These are phyloP conservation scores for Nowickia ferox DNA, from an alignment of 2,888 invertebrate species.

Conservation along the genomic window DNA sequence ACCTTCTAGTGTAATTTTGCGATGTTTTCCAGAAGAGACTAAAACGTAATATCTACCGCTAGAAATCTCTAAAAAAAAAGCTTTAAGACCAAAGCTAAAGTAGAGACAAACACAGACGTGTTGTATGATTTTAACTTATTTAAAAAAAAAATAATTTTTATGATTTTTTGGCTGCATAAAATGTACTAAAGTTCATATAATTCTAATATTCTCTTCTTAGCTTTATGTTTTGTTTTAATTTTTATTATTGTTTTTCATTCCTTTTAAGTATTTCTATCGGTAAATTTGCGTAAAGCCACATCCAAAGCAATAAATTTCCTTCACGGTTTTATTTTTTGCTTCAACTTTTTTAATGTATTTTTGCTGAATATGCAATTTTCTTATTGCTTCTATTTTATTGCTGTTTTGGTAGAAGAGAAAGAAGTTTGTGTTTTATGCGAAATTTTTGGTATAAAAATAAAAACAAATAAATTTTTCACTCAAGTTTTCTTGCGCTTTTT, in stretches of 20 bases:
- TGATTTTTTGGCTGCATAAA: background rate
- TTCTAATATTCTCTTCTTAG: background rate
- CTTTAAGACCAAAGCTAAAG: background rate
- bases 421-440: slow-evolving; percentile 9
- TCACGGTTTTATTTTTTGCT: background rate
- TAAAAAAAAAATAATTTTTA: background rate
- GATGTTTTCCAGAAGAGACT: too few species aligned
- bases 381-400: slow-evolving; percentile 15
- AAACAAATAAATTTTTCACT: background rate
- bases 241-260: slow-evolving; percentile 53
- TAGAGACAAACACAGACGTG: slow-evolving; percentile 32
- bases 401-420: slow-evolving; percentile 17
- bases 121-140: slow-evolving; percentile 4
- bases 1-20: too few species aligned
- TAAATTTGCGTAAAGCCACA: slow-evolving; percentile 75
- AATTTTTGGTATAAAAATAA: background rate
- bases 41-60: too few species aligned
- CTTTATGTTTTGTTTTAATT: slow-evolving; percentile 17
- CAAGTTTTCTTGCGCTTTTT: background rate
- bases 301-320: slow-evolving; percentile 78
- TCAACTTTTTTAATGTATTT: background rate
- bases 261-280: slow-evolving; percentile 4
- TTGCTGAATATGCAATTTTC: slow-evolving; percentile 38
- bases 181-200: slow-evolving; percentile 7
- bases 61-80: too few species aligned